phyloP scores from a whole-genome alignment of 1,140 invertebrate genomes.

The Drosophila pseudoananassae region DNA sequence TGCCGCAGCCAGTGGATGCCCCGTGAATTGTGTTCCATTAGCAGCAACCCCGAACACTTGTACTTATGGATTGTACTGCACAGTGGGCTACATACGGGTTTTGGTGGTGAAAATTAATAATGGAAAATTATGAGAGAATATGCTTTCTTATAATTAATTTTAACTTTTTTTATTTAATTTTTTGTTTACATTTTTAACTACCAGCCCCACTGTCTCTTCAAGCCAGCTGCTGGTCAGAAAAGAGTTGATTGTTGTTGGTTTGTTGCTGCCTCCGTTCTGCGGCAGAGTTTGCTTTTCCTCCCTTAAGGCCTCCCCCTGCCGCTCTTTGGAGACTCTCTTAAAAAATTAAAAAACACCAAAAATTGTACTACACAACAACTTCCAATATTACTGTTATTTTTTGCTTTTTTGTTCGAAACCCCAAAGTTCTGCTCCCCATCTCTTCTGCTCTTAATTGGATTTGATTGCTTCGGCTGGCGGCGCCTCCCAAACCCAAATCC shows the following conservation, averaged over 20 bases:
- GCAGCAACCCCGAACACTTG: slow-evolving; percentile 71
- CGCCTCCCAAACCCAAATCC: slow-evolving; percentile 53
- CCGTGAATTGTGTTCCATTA: slow-evolving; percentile 72
- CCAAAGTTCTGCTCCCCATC: slow-evolving; percentile 26
- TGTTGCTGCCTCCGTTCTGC: slow-evolving; percentile 47
- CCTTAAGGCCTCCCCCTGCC: not conserved
- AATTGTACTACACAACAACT: not conserved
- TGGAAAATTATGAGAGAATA: too few species aligned
- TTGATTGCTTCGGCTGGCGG: slow-evolving; percentile 75
- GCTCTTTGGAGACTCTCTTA: slow-evolving; percentile 14
- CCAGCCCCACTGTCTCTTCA: not conserved
- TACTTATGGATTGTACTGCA: slow-evolving; percentile 31
- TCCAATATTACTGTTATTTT: slow-evolving; percentile 27
- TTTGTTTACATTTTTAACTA: not conserved
- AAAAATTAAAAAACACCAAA: slow-evolving; percentile 15
- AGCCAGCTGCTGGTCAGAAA: slow-evolving; percentile 65
- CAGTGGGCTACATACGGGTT: slow-evolving; percentile 1
- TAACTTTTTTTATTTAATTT: not conserved
- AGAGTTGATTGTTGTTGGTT: slow-evolving; percentile 57
- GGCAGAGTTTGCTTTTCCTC: slow-evolving; percentile 27
- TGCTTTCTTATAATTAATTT: too few species aligned
- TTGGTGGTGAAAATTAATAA: not conserved
- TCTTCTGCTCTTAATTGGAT: slow-evolving; percentile 80
- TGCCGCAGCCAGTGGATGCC: slow-evolving; percentile 12
- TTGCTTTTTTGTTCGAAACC: slow-evolving; percentile 13